These are phyloP conservation scores for Macroramphosus scolopax DNA, from an alignment of 2,797 vertebrate genomes.

Conservation along the genomic window DNA sequence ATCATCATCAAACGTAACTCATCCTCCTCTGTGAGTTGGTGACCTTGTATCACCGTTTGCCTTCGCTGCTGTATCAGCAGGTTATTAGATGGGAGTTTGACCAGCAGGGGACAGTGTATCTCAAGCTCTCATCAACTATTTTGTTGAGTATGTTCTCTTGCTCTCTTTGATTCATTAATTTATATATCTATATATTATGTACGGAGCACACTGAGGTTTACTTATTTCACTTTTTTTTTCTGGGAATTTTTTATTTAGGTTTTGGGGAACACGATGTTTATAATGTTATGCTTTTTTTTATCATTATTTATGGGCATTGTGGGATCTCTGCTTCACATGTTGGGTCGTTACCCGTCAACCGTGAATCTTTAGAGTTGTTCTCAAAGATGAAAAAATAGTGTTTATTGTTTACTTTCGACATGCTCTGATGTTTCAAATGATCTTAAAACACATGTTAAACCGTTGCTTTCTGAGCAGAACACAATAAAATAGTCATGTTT, in stretches of 20 bases:
- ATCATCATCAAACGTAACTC: slow-evolving; percentile 15
- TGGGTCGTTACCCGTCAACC: slow-evolving; percentile 1
- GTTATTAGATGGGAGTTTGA: slow-evolving; percentile 47
- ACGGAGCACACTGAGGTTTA: slow-evolving; percentile 38
- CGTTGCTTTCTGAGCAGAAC: slow-evolving; percentile 45
- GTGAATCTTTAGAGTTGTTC: slow-evolving; percentile 38
- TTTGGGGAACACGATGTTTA: slow-evolving; percentile 29
- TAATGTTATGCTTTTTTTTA: slow-evolving; percentile 24
- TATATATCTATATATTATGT: slow-evolving; percentile 9
- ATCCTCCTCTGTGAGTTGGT: slow-evolving; percentile 17
- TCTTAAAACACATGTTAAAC: slow-evolving; percentile 21
- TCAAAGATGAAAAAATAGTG: slow-evolving; percentile 33
- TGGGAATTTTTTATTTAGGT: slow-evolving; percentile 19
- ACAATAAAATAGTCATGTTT: slow-evolving; percentile 73
- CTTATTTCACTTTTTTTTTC: slow-evolving; percentile 28
- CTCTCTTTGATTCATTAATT: slow-evolving; percentile 5
- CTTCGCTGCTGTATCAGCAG: slow-evolving; percentile 74
- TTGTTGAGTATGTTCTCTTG: background rate
- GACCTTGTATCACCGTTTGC: slow-evolving; percentile 39
- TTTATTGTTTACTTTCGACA: slow-evolving; percentile 53
- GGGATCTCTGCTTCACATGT: slow-evolving; percentile 18
- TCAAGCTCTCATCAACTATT: slow-evolving; percentile 29
- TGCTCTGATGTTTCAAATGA: slow-evolving; percentile 37
- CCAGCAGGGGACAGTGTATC: slow-evolving; percentile 73
- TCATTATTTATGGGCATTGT: slow-evolving; percentile 50